Evolutionary conservation across 2,797 vertebrate species (phyloP), one percentile per base, ranked within the genome.

Genomic region (Sebastes reedi): DNA sequence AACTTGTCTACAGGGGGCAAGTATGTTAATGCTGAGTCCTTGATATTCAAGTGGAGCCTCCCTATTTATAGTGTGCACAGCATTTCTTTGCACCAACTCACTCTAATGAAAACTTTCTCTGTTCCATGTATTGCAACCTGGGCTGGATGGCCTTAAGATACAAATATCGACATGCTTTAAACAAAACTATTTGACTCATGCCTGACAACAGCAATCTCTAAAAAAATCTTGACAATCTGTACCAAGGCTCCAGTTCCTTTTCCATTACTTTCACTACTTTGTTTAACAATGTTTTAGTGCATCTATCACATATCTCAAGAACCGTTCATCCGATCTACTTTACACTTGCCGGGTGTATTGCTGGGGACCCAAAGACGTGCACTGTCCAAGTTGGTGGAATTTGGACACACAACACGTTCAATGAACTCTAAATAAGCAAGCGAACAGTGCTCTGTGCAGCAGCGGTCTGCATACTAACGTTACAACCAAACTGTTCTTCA

Each of bases 21-120:
- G 39, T 77, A 82, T 85, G 84, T 86, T 82, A 88, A 84, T 89
- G 82, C 72, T 46, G 79, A 83, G 81, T 79, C 77, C 85, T 87
- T 91, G 75, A 79, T 89, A 89, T 89, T 91, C 81, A 56, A 25
- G 61, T 25, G 36, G 32, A 87, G 79, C 59, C 50, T 77, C 69
- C n/a, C 71, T 85, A 75, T 67, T 85, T 87, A 86, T 77, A 75
- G 79, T 54, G 22, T 66, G 82, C 73, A 58, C 75, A 81, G 79
- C 79, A 60, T 42, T 72, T 85, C 59, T 77, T 74, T 61, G 50
- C 70, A 60, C 67, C 61, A 54, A 68, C 10, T 67, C 71, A 30
- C 58, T 66, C 77, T 76, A 83, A 87, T 88, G 87, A 84, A 87
- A 72, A 72, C 80, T 75, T 74, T 67, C 84, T 77, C 77, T 10